Percentiles rank a stretch among this genome's conserved stretches.
These are phyloP conservation scores for Solenopsis invicta DNA, from an alignment of 1,140 invertebrate species.

Conservation along the genomic window DNA sequence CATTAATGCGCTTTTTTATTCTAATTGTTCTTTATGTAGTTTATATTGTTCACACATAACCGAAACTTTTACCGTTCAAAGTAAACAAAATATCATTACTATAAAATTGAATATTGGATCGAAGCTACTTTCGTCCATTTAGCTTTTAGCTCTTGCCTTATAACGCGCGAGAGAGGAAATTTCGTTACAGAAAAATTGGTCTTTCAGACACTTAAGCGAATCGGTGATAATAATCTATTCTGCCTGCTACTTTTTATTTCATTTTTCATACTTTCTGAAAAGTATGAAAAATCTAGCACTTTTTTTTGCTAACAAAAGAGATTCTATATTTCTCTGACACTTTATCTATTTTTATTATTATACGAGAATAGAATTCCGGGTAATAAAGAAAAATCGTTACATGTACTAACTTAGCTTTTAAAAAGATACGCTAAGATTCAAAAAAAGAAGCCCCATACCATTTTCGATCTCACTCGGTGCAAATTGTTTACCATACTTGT, in stretches of 20 bases:
- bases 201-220: not conserved
- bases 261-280: not conserved
- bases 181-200: not conserved
- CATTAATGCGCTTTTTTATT: not conserved
- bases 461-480: not conserved
- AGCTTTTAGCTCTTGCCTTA: too few relatives aligned
- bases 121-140: not conserved
- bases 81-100: not conserved
- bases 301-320: not conserved
- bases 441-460: not conserved
- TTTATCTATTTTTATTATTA: not conserved
- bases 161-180: not conserved
- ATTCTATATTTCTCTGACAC: not conserved
- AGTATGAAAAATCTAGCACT: not conserved
- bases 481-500: constrained; percentile 13
- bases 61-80: not conserved
- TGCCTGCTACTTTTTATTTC: not conserved
- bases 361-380: too few relatives aligned
- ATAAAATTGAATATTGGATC: not conserved
- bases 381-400: not conserved
- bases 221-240: not conserved
- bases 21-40: not conserved
- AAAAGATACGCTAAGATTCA: not conserved
- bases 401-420: not conserved
- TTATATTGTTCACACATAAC: not conserved